Evolutionary conservation across 2,888 invertebrate genomes (phyloP), one percentile per base, ranked within the genome.

Genomic region (Eupithecia dodoneata): DNA sequence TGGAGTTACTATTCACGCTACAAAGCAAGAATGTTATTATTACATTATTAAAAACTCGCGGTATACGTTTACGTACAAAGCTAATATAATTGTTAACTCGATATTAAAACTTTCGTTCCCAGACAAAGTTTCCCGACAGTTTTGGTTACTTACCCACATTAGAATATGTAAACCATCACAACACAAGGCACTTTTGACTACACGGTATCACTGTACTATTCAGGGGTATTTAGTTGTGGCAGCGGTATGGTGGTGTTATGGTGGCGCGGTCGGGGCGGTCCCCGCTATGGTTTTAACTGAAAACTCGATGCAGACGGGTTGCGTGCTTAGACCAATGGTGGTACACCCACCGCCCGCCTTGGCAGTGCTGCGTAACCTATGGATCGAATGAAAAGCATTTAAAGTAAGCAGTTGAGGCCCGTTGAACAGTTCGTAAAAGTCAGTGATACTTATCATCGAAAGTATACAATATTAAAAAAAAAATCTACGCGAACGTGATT

Each of bases 201-300:
- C 80, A 80, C 79, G 73, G 73, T 77, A 59, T 71, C 80, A 77
- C 78, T 76, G 78, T 73, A 71, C 77, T 77, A 74, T 81, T 76
- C 81, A 81, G 63, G 80, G 82, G 81, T 76, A 78, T 82, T 80
- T 83, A 76, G 79, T 78, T 63, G n/a, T 79, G 63, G 74, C 75
- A 47, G 45, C 75, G 52, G 73, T 78, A 72, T 78, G 80, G 82
- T 79, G 82, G 80, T 44, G 76, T 71, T 77, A 63, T 71, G 83
- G 80, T 85, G 86, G 87, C 89, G 89, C 91, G 90, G 89, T 90
- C 85, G 88, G 85, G 87, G 86, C 88, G 87, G 88, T 83, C 83
- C 89, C 87, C 90, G 90, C 87, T 89, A 88, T 90, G 86, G 88
- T 89, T 91, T 91, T 88, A 91, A 94, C 94, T 94, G 94, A 91